Percentiles rank a stretch among this genome's conserved stretches.
These are phyloP conservation scores for Rhincodon typus DNA, from an alignment of 2,797 vertebrate genomes.

Conservation along the genomic window DNA sequence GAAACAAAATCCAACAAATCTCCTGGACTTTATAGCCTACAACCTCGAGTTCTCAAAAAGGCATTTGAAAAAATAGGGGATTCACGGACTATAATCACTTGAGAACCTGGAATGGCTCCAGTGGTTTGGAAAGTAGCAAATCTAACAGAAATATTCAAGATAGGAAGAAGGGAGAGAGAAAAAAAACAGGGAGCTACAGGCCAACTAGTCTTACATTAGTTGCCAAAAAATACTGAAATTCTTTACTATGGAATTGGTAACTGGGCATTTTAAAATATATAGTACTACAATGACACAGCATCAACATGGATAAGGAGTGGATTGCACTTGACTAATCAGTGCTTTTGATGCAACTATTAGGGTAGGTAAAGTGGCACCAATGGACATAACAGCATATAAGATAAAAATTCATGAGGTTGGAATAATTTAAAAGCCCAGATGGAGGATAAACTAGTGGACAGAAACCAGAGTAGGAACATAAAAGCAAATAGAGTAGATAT, in stretches of 20 bases:
- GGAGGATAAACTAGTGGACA: not conserved
- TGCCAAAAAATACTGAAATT: too few species aligned
- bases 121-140: not conserved
- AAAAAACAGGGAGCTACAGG: not conserved
- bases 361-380: not conserved
- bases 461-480: not conserved
- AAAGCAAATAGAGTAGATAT: not conserved
- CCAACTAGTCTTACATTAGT: not conserved
- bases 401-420: not conserved
- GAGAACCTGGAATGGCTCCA: not conserved
- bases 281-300: not conserved
- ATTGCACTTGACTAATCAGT: not conserved
- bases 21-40: not conserved
- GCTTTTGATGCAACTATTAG: not conserved
- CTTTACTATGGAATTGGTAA: not conserved
- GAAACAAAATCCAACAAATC: not conserved
- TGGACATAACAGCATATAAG: not conserved
- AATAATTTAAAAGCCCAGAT: not conserved
- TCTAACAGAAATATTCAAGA: not conserved
- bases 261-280: not conserved
- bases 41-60: not conserved
- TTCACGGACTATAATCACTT: not conserved
- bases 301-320: not conserved
- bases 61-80: not conserved
- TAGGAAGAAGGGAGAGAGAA: too few species aligned